Conservation (phyloP, 2,888 invertebrate species). For the Drosophila mimica region DNA sequence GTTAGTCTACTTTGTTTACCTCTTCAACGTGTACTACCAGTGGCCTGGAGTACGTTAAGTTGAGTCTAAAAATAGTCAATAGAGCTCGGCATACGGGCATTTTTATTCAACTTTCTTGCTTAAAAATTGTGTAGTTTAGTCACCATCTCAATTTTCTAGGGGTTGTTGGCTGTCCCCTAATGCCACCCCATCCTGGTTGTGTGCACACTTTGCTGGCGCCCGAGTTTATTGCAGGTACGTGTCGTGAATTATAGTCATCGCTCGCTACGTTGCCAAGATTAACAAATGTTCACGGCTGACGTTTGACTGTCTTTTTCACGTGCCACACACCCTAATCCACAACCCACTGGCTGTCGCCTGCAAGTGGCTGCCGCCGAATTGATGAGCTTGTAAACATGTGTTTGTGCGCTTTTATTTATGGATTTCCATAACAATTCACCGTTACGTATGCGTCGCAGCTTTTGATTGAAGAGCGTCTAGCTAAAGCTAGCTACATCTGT, state of each 20-base stretch:
- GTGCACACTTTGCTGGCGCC: slow-evolving; percentile 28
- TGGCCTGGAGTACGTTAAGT: background rate
- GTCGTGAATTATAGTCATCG: slow-evolving; percentile 75
- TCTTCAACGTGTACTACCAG: background rate
- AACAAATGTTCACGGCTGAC: slow-evolving; percentile 73
- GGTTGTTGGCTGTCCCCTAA: background rate
- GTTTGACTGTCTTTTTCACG: slow-evolving; percentile 45
- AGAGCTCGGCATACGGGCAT: no score
- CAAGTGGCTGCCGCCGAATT: slow-evolving; percentile 52
- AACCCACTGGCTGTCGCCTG: slow-evolving; percentile 13
- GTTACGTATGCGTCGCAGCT: slow-evolving; percentile 71
- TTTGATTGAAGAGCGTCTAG: slow-evolving; percentile 73
- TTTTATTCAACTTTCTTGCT: background rate
- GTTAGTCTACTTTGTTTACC: background rate
- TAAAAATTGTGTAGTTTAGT: slow-evolving; percentile 20
- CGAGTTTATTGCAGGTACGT: slow-evolving; percentile 75
- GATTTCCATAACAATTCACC: slow-evolving; percentile 76
- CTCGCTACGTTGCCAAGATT: slow-evolving; percentile 60
- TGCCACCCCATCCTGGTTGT: background rate
- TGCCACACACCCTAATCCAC: background rate
- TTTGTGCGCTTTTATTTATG: slow-evolving; percentile 75
- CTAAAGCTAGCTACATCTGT: slow-evolving; percentile 27
- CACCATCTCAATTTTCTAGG: slow-evolving; percentile 4
- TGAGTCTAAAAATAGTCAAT: slow-evolving; percentile 1
- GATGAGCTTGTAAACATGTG: slow-evolving; percentile 79